Conservation (phyloP, 2,797 vertebrate genomes). For the Morelia viridis region DNA sequence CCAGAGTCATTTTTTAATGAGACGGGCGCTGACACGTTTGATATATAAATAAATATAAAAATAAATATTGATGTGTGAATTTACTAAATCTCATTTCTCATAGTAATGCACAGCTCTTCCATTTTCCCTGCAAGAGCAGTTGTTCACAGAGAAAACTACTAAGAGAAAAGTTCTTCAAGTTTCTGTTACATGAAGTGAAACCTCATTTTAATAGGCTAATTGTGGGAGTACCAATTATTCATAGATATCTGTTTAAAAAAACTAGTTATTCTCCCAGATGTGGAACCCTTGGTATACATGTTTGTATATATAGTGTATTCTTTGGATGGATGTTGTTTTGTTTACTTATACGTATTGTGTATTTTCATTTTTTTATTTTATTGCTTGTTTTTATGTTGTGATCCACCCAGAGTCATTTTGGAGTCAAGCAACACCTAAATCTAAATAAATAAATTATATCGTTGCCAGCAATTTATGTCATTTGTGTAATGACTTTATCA, state of each 20-base stretch:
- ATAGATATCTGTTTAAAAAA: neutral
- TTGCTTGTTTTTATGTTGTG: neutral
- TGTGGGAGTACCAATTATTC: neutral
- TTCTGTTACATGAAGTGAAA: neutral
- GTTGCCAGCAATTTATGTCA: neutral
- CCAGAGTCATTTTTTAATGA: too few relatives aligned
- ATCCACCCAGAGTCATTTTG: neutral
- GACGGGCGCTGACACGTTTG: too few relatives aligned
- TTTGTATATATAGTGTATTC: neutral
- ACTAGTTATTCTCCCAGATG: neutral
- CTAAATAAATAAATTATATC: neutral
- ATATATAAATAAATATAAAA: too few relatives aligned
- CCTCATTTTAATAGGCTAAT: neutral
- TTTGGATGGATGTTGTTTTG: neutral
- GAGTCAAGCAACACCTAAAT: neutral
- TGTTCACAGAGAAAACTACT: neutral
- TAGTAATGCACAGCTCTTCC: slow-evolving; percentile 4
- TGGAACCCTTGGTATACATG: neutral
- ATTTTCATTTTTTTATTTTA: neutral
- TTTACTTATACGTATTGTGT: neutral
- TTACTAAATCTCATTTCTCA: neutral
- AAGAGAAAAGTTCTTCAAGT: neutral
- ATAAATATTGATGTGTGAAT: neutral
- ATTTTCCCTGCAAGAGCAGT: neutral
- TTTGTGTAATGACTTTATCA: neutral